Percentiles rank a stretch among this genome's conserved stretches.
Evolutionary conservation across 2,888 invertebrate genomes (phyloP).

Genomic region (Rhaphigaster nebulosa): DNA sequence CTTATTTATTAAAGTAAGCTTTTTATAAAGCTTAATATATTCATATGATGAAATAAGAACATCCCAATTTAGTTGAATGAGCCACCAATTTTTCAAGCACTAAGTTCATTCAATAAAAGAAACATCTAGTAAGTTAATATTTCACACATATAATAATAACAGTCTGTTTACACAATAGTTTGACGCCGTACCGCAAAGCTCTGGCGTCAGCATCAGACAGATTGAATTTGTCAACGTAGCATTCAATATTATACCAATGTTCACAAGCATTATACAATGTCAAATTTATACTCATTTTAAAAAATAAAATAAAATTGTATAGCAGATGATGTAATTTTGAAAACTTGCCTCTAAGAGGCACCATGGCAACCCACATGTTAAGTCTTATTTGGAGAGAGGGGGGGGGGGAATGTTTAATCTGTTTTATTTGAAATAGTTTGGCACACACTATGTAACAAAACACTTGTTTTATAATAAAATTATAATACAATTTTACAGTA

Average conservation of each 20-base stretch:
- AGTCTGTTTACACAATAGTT: background rate
- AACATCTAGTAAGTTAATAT: background rate
- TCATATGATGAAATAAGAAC: no score
- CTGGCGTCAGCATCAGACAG: background rate
- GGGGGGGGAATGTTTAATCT: no score
- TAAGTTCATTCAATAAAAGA: background rate
- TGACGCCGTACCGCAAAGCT: background rate
- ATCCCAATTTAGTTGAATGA: background rate
- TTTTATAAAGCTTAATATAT: no score
- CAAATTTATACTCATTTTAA: background rate
- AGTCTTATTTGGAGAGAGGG: no score
- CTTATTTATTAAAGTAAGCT: no score
- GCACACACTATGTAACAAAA: no score
- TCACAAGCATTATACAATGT: background rate
- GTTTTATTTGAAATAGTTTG: no score
- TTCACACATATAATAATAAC: background rate
- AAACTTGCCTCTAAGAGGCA: background rate
- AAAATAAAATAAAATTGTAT: background rate
- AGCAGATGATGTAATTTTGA: background rate
- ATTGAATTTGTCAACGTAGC: slow-evolving; percentile 43
- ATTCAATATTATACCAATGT: slow-evolving; percentile 36
- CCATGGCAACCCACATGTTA: background rate
- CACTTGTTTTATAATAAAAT: no score
- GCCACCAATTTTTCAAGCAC: background rate
- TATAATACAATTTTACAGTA: no score